Evolutionary conservation across 2,888 invertebrate species (phyloP), one percentile per base, ranked within the genome.

Genomic region (Philopedon plagiatum): DNA sequence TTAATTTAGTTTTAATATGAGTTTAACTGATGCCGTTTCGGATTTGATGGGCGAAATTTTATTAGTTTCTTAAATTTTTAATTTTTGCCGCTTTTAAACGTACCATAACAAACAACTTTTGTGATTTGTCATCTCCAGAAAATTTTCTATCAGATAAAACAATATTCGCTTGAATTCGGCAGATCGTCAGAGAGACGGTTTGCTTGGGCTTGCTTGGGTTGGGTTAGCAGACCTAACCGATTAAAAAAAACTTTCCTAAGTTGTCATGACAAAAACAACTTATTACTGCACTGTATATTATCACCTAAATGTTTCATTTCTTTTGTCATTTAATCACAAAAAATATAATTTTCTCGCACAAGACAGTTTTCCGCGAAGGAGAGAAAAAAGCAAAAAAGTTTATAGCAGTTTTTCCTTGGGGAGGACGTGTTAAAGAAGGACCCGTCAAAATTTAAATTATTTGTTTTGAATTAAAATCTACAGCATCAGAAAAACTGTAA

Each of bases 1-100:
- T 26, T 13, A 41, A 26, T 34, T 64, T n/a, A 54, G 41, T 32
- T 64, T 64, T 54, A 61, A 67, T 60, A 60, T 9, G 60, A 67
- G 49, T 67, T 67, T 67, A 67, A 67, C 60, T 46, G 57, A n/a
- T n/a, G n/a, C 46, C 39, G 29, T 23, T 61, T 61, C 2, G 46
- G 61, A 61, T 61, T 63, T 34, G 51, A 19, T 63, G 5, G 34
- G n/a, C 8, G 34, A 11, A 34, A 34, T n/a, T n/a, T 34, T 34
- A 34, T 34, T 34, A 34, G 4, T 34, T 34, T 34, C 34, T 7
- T 11, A n/a, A 34, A n/a, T n/a, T 7, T 7, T 1, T 34, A 11
- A 11, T 2, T 1, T 9, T 9, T 9, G 29, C 3, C 3, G 29
- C 32, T 3, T 34, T n/a, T n/a, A 34, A 34, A 4, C 34, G 34